Evolutionary conservation across 37 sponge, comb jelly and placozoan species (phyloP), one percentile per base, ranked within the genome.

Genomic region (Bolinopsis microptera): DNA sequence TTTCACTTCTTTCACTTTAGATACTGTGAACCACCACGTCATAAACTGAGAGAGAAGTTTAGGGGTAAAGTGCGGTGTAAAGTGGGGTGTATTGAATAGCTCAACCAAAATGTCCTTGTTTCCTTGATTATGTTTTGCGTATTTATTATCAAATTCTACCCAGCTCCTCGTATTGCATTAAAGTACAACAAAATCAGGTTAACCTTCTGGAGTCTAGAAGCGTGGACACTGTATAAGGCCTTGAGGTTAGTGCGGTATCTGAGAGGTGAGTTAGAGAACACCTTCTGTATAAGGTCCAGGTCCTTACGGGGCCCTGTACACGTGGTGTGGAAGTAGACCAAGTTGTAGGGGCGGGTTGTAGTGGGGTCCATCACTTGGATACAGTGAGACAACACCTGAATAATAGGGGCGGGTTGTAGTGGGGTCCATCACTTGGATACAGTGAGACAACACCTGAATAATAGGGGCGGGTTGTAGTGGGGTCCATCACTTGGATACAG

Each of bases 291-390:
- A 23, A 39, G 25, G 1, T 39, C 35, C n/a, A 86, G 61, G 39
- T 86, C 90, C 39, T 22, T 23, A 2, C 90, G 25, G 26, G 61
- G 27, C 13, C 90, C 90, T 1, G 90, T 86, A 27, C 90, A 86
- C n/a, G 48, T 25, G 8, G 90, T 86, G 90, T 86, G 90, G 90
- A 86, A 86, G 31, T 86, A 86, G 0, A 86, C 90, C 30, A 86
- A 27, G 28, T 48, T 39, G 61, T 86, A 86, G 61, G 90, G 61
- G 16, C 61, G 41, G 41, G 90, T 86, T 0, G 90, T 86, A 48
- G 36, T 86, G 61, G 90, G 61, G 24, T 86, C 90, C 90, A 86
- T 39, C 61, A 86, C 90, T 41, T 86, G 90, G 31, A 86, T n/a
- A 40, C 61, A 86, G 61, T 86, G 24, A 8, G 90, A 86, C 26